Base-by-base conservation (phyloP, 2,888 invertebrate genomes). In the Thereva nobilitata region DNA sequence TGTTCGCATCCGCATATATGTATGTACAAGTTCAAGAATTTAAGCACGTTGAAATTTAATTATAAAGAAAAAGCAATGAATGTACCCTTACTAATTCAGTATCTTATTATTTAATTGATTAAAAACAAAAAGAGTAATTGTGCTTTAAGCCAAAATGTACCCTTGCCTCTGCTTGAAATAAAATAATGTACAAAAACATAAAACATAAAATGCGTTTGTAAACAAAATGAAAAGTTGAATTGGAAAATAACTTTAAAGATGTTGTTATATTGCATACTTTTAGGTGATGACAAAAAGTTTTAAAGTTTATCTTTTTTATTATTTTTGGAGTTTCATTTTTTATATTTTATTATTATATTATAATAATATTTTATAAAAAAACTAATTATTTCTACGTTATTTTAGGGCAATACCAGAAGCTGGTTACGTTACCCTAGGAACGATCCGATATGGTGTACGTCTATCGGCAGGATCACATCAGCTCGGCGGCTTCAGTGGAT, bases 401-500 rank as follows among this genome's bases (percentile, higher is more conserved):
- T 66, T n/a, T 53, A 72, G 72, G 63, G 67, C 72, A 3, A 71
- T 72, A 41, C 72, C 72, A 12, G 69, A 72, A 67, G 68, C 71
- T 9, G 68, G 70, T 10, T 72, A 72, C 57, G 69, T 72, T 8
- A 71, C 71, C 42, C 55, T 72, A 5, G 72, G 72, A 34, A 71
- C 72, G n/a, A 68, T 72, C 35, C 70, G 72, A 4, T 72, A 72
- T 64, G 72, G 72, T 6, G 70, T 72, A 5, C 70, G 71, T n/a
- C 64, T 68, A 50, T 68, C 70, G 12, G 53, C 64, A 10, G 64
- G 64, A 40, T 56, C 53, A 38, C 40, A 34, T 12, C 10, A 40
- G 9, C 35, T 35, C n/a, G 35, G 9, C 9, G 42, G 9, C 40
- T 42, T 37, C 41, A 50, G 3, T 1, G 8, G 7, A 7, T 34